Evolutionary conservation across 2,113 vertebrate genomes (phyloP).

Genomic region (Antidorcas marsupialis): DNA sequence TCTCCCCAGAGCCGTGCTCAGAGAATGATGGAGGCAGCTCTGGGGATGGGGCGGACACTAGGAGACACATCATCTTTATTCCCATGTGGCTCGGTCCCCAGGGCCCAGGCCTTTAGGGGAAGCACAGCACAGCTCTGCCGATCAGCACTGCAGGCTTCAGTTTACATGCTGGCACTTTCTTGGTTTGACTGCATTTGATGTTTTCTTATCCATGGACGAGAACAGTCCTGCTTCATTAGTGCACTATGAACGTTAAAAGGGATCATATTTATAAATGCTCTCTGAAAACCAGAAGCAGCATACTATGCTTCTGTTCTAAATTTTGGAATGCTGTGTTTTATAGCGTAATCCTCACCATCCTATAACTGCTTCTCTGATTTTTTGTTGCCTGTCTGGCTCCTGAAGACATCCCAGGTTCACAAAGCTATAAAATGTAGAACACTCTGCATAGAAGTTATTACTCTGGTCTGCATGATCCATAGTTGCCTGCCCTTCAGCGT

Average conservation of each 20-base stretch:
- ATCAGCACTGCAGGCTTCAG: neutral
- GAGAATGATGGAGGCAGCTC: neutral
- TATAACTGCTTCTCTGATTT: neutral
- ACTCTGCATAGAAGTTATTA: neutral
- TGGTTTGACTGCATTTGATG: neutral
- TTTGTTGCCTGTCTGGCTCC: neutral
- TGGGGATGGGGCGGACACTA: accelerated
- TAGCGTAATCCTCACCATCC: neutral
- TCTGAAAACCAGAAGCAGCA: neutral
- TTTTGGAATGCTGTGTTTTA: neutral
- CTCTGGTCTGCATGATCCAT: neutral
- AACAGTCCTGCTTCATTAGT: neutral
- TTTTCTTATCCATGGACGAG: neutral
- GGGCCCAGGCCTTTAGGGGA: neutral
- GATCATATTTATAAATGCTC: neutral
- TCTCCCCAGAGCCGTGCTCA: neutral
- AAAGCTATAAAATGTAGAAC: neutral
- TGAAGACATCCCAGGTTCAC: neutral
- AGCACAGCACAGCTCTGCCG: neutral
- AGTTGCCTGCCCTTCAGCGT: neutral
- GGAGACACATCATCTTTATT: neutral
- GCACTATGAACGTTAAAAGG: neutral
- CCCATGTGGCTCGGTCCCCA: neutral
- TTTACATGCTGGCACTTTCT: neutral
- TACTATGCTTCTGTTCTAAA: neutral